phyloP scores from a whole-genome alignment of 2,888 invertebrate genomes.

The Drosophila atripex region DNA sequence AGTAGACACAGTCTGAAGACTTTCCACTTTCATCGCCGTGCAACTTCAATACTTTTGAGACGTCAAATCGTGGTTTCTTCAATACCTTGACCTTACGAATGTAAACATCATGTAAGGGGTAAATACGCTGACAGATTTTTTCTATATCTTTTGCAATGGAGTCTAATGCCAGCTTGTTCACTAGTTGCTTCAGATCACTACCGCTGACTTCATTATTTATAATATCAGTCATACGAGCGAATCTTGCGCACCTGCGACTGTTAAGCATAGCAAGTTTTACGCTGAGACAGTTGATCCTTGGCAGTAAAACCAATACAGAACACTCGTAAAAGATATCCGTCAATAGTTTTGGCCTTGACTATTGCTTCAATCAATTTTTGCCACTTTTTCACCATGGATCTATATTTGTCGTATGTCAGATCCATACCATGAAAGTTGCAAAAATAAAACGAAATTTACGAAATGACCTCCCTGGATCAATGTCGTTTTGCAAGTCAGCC shows the following conservation, averaged over 20 bases:
- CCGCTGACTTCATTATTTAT: constrained; percentile 95
- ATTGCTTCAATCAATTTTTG: constrained; percentile 98
- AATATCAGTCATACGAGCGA: constrained; percentile 99
- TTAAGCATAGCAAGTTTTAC: constrained; percentile 99
- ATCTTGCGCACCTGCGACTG: constrained; percentile 98
- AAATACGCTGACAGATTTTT: constrained; percentile 98
- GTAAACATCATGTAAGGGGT: constrained; percentile 98
- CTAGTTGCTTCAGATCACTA: constrained; percentile 97
- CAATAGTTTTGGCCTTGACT: constrained; percentile 98
- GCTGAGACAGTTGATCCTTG: constrained; percentile 96
- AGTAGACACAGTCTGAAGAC: constrained; percentile 89
- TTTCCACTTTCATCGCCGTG: constrained; percentile 94
- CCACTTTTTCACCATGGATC: constrained; percentile 99
- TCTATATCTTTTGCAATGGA: constrained; percentile 99
- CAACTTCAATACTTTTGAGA: constrained; percentile 96
- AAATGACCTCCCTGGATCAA: constrained; percentile 98
- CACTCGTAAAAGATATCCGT: constrained; percentile 97
- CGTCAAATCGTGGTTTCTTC: constrained; percentile 99
- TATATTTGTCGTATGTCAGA: constrained; percentile 98
- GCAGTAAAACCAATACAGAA: constrained; percentile 99
- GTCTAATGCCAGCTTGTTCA: constrained; percentile 98
- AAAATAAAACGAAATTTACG: constrained; percentile 98
- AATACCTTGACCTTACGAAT: constrained; percentile 99
- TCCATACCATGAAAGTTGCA: constrained; percentile 99
- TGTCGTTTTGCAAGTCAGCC: constrained; percentile 98